Base-by-base conservation (phyloP, 2,888 invertebrate species). In the Noctua fimbriata region DNA sequence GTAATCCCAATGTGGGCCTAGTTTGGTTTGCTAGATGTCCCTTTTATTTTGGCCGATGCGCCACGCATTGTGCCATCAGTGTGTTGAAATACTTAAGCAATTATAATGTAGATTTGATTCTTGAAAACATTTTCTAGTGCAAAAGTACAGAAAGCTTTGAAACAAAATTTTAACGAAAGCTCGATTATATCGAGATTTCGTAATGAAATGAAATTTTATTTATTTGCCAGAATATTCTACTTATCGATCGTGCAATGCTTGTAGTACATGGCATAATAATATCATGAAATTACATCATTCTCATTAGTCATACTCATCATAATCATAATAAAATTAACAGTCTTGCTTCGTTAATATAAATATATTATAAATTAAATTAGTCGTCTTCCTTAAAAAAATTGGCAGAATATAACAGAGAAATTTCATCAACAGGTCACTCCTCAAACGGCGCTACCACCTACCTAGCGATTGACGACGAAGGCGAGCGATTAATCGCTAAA, bases 391-490 rank as follows among this genome's bases (percentile, higher is more conserved):
- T 32, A 9, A 18, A 60, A 36, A 14, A 0, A 16, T 28, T 28
- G 2, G 4, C 16, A n/a, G 24, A 28, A 21, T 44, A n/a, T 3
- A 49, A 58, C 6, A 49, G 1, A 21, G 0, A 32, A 63, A 5
- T n/a, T 70, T 76, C 92, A 91, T 49, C 67, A 47, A 49, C 92
- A 98, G 98, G 98, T 4, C 98, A 98, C 92, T 98, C 98, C 47
- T 95, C 97, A 49, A 97, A 97, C 85, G 98, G 98, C 14, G 98
- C 98, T 69, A 97, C 98, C 44, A 98, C 98, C 6, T 98, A 98
- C 93, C 97, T 97, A 36, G 98, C 98, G 12, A 97, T 99, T 36
- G 99, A 99, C 92, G 97, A 97, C 76, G 97, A 97, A 24, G 98
- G 98, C 0, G 98, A 98, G 86, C 92, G 98, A 71, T 95, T 98